Evolutionary conservation across 2,888 invertebrate genomes (phyloP).

Genomic region (Melipona beecheii): DNA sequence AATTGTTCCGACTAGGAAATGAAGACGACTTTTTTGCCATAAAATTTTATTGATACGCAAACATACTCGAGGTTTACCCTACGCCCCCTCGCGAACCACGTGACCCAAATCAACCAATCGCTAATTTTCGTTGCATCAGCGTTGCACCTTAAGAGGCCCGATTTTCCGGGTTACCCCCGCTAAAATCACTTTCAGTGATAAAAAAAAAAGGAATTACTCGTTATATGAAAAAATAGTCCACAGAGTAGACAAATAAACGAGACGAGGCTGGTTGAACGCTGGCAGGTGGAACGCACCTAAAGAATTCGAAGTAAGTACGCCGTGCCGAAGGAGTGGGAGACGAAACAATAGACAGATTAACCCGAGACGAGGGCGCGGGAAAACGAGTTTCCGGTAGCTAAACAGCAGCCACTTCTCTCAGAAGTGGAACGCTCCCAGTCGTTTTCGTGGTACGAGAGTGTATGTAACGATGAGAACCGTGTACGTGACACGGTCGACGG

Average conservation of each 20-base stretch:
- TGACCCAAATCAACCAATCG: too few species aligned
- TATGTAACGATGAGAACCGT: conserved; percentile 16
- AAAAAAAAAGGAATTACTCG: too few species aligned
- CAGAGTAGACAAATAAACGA: conserved; percentile 50
- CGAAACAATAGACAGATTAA: conserved; percentile 52
- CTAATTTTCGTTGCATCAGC: too few species aligned
- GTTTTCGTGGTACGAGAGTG: conserved; percentile 2
- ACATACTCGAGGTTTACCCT: too few species aligned
- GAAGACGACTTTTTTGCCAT: too few species aligned
- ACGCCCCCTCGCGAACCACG: too few species aligned
- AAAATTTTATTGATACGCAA: too few species aligned
- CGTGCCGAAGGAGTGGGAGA: conserved; percentile 8
- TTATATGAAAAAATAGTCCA: too few species aligned
- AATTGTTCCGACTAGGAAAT: too few species aligned
- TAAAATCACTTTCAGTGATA: too few species aligned
- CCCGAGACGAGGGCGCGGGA: conserved; percentile 29
- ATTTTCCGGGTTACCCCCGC: too few species aligned
- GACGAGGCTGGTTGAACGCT: conserved; percentile 3
- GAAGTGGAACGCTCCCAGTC: conserved; percentile 6
- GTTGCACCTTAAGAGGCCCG: too few species aligned
- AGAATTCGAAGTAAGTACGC: conserved; percentile 28
- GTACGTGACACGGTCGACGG: not conserved
- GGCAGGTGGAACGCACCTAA: conserved; percentile 44
- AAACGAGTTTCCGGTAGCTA: conserved; percentile 43
- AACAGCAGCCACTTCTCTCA: conserved; percentile 48